A percentile compares a stretch with the other conserved stretches of the same genome.
Conservation (phyloP, 2,113 vertebrate species). For the Oostethus manadensis region DNA sequence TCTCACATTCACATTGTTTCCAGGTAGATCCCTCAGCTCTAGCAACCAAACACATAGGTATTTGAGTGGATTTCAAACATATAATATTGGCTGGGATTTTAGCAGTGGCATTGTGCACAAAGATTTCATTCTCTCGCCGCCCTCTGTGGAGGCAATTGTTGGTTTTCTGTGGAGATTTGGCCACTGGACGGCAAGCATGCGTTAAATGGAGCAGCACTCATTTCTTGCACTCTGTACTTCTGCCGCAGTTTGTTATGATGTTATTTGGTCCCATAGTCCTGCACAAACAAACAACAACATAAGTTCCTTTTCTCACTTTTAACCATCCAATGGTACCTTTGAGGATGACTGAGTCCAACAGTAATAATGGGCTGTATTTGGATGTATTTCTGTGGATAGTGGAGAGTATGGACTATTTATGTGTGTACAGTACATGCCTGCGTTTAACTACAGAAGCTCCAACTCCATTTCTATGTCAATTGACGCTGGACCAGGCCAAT, state of each 20-base stretch:
- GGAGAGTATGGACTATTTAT: not conserved
- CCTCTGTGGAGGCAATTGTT: constrained; percentile 39
- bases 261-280: constrained; percentile 36
- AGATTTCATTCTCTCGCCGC: constrained; percentile 27
- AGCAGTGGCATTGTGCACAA: constrained; percentile 41
- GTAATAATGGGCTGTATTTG: constrained; percentile 52
- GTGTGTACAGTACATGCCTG: not conserved
- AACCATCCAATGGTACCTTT: constrained; percentile 36
- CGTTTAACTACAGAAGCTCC: constrained; percentile 13
- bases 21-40: constrained; percentile 43
- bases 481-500: not conserved
- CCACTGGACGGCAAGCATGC: constrained; percentile 39
- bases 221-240: constrained; percentile 36
- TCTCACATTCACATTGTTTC: constrained; percentile 38
- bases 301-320: constrained; percentile 18
- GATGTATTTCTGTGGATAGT: constrained; percentile 22
- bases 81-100: constrained; percentile 38
- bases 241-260: constrained; percentile 24
- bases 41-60: constrained; percentile 36
- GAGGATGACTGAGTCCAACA: constrained; percentile 40
- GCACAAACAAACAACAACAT: constrained; percentile 20
- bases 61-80: constrained; percentile 53
- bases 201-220: constrained; percentile 31
- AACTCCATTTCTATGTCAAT: constrained; percentile 25
- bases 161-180: constrained; percentile 34